Evolutionary conservation across 2,113 vertebrate species (phyloP).

Genomic region (Promerops cafer): DNA sequence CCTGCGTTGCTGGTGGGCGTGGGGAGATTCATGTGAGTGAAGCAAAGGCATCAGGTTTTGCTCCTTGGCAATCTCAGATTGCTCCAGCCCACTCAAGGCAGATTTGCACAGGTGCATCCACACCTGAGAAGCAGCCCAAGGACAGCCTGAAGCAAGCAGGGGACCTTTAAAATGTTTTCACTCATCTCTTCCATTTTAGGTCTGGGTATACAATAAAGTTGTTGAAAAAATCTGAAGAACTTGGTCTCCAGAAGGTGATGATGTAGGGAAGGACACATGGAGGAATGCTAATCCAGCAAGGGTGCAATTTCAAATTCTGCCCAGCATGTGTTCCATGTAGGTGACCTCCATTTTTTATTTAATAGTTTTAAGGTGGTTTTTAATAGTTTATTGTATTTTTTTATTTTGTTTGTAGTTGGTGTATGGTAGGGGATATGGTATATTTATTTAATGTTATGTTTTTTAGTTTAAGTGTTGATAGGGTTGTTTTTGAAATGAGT

Average conservation of each 20-base stretch:
- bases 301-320: background rate
- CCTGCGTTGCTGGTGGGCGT: accelerated
- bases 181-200: background rate
- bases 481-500: no score
- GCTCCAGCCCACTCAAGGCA: background rate
- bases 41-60: background rate
- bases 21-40: background rate
- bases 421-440: no score
- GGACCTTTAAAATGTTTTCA: background rate
- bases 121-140: background rate
- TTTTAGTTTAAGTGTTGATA: no score
- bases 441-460: no score
- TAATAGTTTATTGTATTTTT: no score
- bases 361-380: no score
- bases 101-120: background rate
- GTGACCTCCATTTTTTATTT: background rate
- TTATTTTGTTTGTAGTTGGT: no score
- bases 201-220: background rate
- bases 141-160: background rate
- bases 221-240: background rate
- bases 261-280: background rate
- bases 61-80: background rate
- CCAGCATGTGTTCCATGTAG: background rate
- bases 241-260: background rate
- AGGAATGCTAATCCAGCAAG: background rate